Percentiles rank a stretch among this genome's conserved stretches.
Evolutionary conservation across 2,113 vertebrate species (phyloP).

Genomic region (Albula goreensis): DNA sequence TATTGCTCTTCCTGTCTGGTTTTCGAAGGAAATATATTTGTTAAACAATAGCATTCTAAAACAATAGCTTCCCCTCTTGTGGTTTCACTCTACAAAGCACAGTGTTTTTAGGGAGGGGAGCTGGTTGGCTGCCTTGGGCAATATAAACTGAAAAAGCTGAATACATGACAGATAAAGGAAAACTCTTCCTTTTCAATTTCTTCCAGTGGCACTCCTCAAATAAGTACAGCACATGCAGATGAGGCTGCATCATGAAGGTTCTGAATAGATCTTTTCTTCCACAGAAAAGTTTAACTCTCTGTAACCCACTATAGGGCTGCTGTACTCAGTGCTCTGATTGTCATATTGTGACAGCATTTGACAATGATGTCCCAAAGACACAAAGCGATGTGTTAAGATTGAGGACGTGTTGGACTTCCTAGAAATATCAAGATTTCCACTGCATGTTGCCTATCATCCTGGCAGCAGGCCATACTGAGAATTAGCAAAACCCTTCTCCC

Average conservation of each 20-base stretch:
- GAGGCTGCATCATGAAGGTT: background rate
- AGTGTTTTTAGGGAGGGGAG: background rate
- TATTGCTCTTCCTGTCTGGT: background rate
- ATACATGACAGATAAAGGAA: background rate
- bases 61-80: background rate
- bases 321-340: background rate
- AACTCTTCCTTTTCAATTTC: background rate
- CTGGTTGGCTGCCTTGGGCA: background rate
- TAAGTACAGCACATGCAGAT: background rate
- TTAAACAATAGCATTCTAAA: background rate
- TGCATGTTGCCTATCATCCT: background rate
- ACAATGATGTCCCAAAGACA: background rate
- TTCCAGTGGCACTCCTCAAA: background rate
- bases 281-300: background rate
- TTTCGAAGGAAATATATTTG: background rate
- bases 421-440: background rate
- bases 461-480: background rate
- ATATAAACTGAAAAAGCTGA: background rate
- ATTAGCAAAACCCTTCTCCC: background rate
- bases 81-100: background rate
- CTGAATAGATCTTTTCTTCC: background rate
- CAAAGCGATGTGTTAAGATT: background rate
- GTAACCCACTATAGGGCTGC: background rate
- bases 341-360: background rate
- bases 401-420: background rate